Evolutionary conservation across 2,797 vertebrate genomes (phyloP), one percentile per base, ranked within the genome.

Genomic region (Alcedo atthis): DNA sequence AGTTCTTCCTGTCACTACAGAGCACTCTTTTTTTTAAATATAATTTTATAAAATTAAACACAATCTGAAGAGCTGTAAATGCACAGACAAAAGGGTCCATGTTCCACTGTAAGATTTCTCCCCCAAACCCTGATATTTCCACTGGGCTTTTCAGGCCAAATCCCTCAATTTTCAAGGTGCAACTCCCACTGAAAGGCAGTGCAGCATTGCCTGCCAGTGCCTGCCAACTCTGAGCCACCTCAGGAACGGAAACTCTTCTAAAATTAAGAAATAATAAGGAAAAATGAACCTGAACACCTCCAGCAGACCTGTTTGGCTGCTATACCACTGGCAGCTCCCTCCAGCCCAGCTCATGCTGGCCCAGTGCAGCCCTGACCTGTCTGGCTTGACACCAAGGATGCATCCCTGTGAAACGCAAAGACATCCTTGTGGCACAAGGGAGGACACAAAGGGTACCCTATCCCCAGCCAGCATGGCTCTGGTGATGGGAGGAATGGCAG

Each of bases 351-450:
- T 69, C 6, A 1, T 4, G 1, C 8, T 7, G 25, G 42, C 48
- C 20, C 43, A 68, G 55, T 0, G 1, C 17, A 19, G 32, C 18
- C 48, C 35, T 1, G 3, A 74, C 12, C 53, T 16, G 1, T 15
- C 62, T 19, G 24, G 24, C 54, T 8, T 7, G 24, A 14, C 0
- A 2, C 28, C 2, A 12, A 69, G 62, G 77, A 25, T 2, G 28
- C 26, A n/a, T 37, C 26, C 10, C 62, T 15, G 51, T 3, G 0
- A 3, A 6, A 17, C 0, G 3, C 6, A 61, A 40, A 6, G 4
- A n/a, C 58, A 71, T 16, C 45, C 25, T 32, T 0, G 3, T 2
- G 12, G 37, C 40, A 46, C 33, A 1, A 0, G 20, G 40, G n/a
- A 49, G 10, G 7, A 59, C 79, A 19, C 5, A 2, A 63, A 43